A percentile compares a stretch with the other conserved stretches of the same genome.
phyloP scores from a whole-genome alignment of 2,888 invertebrate genomes.

The Brachynemurus nebulosus region DNA sequence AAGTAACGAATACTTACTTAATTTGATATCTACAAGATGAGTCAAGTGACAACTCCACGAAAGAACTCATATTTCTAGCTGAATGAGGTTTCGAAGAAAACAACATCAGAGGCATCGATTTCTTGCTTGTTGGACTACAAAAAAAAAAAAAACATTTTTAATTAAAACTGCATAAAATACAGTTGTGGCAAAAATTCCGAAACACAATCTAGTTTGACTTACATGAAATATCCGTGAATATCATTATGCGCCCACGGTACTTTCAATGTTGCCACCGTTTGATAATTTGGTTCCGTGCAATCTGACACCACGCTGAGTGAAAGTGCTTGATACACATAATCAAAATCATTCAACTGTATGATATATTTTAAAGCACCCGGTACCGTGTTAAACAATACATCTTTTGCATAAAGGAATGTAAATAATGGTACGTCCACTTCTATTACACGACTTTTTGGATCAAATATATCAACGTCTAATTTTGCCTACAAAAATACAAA shows the following conservation, averaged over 20 bases:
- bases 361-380: slow-evolving; percentile 45
- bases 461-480: slow-evolving; percentile 49
- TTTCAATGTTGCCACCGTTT: slow-evolving; percentile 44
- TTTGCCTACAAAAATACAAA: slow-evolving; percentile 35
- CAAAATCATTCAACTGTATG: slow-evolving; percentile 41
- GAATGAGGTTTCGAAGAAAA: not conserved
- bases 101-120: slow-evolving; percentile 40
- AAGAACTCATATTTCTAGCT: not conserved
- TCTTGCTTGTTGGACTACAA: slow-evolving; percentile 24
- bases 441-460: slow-evolving; percentile 29
- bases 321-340: slow-evolving; percentile 44
- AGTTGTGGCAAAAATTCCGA: no score
- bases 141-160: slow-evolving; percentile 7
- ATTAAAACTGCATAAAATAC: not conserved
- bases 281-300: slow-evolving; percentile 34
- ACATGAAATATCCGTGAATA: slow-evolving; percentile 45
- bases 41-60: slow-evolving; percentile 47
- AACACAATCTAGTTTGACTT: no score
- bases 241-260: slow-evolving; percentile 54
- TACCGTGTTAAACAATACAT: slow-evolving; percentile 39
- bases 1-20: slow-evolving; percentile 33
- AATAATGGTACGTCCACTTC: slow-evolving; percentile 25
- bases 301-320: slow-evolving; percentile 43
- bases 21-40: slow-evolving; percentile 56
- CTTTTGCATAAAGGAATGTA: slow-evolving; percentile 23